Evolutionary conservation across 2,888 invertebrate genomes (phyloP).

Genomic region (Gibbula magus): DNA sequence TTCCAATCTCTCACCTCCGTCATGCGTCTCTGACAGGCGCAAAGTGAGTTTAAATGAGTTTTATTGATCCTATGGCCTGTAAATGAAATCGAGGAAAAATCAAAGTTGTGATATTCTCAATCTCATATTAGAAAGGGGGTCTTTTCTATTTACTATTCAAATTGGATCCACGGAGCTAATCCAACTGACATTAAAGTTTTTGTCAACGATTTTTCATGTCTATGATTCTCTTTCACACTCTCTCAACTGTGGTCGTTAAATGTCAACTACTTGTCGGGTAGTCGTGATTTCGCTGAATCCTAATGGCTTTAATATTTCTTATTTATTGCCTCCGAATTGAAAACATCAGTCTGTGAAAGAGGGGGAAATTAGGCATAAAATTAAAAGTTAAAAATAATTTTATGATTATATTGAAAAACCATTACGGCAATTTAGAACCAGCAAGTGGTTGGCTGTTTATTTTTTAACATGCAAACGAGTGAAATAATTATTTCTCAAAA

Average conservation of each 20-base stretch:
- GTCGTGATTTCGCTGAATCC: too few species aligned
- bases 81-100: not conserved
- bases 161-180: not conserved
- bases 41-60: not conserved
- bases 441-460: too few species aligned
- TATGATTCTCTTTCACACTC: not conserved
- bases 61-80: not conserved
- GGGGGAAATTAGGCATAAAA: too few species aligned
- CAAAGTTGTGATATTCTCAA: not conserved
- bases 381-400: too few species aligned
- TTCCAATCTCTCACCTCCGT: not conserved
- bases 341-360: too few species aligned
- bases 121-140: not conserved
- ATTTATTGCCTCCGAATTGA: too few species aligned
- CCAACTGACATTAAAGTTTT: not conserved
- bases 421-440: too few species aligned
- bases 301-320: too few species aligned
- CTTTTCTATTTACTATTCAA: not conserved
- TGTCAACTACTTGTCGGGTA: not conserved
- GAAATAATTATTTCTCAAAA: too few species aligned
- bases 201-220: not conserved
- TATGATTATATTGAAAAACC: too few species aligned
- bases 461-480: too few species aligned
- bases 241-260: not conserved
- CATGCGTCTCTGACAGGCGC: not conserved